These are phyloP conservation scores for Meriones psammophilus DNA, from an alignment of 2,797 vertebrate species.

Conservation along the genomic window DNA sequence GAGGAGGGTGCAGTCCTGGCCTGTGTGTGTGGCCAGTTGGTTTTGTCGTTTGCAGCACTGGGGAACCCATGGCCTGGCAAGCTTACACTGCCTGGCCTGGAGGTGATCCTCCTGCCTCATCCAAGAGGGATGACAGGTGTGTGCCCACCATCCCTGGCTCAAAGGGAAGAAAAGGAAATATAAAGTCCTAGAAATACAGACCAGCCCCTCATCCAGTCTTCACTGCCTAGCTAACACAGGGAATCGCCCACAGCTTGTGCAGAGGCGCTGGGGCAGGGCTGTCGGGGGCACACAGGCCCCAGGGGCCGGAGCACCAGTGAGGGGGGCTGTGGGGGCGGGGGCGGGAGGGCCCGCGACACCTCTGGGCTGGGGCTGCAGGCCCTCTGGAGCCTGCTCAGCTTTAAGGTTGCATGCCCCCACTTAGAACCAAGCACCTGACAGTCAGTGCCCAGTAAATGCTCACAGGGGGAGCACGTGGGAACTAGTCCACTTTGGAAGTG, in stretches of 20 bases:
- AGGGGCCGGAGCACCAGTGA: no score
- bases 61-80: not conserved
- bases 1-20: not conserved
- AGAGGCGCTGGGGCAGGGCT: constrained; percentile 25
- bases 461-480: not conserved
- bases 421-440: not conserved
- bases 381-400: not conserved
- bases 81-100: no score
- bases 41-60: not conserved
- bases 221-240: not conserved
- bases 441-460: not conserved
- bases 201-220: not conserved
- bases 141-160: not conserved
- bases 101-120: not conserved
- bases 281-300: rapidly evolving
- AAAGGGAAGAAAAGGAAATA: not conserved
- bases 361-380: no score
- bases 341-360: not conserved
- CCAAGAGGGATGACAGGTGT: not conserved
- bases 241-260: not conserved
- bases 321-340: no score
- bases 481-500: no score
- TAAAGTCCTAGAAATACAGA: not conserved
- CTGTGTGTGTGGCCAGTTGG: not conserved
- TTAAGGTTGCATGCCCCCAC: not conserved